phyloP scores from a whole-genome alignment of 2,797 vertebrate species.

The Clamator glandarius region DNA sequence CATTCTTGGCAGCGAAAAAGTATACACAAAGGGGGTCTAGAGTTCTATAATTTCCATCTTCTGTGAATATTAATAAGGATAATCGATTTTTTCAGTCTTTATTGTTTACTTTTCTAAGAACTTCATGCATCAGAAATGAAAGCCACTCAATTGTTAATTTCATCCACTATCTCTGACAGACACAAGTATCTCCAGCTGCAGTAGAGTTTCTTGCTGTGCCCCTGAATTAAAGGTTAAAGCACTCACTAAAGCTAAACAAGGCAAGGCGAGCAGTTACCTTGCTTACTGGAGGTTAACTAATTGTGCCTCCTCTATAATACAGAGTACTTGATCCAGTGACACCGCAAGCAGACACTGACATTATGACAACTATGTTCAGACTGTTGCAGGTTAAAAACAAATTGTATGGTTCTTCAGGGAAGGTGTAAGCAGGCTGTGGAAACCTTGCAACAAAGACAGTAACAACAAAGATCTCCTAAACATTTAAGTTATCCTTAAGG shows the following conservation, averaged over 20 bases:
- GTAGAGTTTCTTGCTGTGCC: not conserved
- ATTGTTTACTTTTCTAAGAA: not conserved
- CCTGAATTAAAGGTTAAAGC: not conserved
- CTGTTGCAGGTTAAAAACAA: not conserved
- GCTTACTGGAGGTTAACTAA: not conserved
- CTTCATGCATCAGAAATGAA: not conserved
- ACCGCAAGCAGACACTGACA: not conserved
- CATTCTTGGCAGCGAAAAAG: not conserved
- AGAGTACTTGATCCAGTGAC: not conserved
- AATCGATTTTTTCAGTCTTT: not conserved
- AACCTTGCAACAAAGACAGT: not conserved
- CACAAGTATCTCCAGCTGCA: not conserved
- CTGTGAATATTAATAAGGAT: not conserved
- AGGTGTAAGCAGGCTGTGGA: not conserved
- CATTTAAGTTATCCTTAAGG: not conserved
- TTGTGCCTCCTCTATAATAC: not conserved
- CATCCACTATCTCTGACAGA: not conserved
- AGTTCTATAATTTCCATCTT: not conserved
- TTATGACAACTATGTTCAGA: not conserved
- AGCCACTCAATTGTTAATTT: not conserved
- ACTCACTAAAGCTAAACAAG: not conserved
- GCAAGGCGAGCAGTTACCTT: not conserved
- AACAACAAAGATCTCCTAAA: not conserved
- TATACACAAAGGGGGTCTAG: not conserved
- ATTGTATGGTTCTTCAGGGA: not conserved